Conservation (phyloP, 2,797 vertebrate species). For the Lemur catta region DNA sequence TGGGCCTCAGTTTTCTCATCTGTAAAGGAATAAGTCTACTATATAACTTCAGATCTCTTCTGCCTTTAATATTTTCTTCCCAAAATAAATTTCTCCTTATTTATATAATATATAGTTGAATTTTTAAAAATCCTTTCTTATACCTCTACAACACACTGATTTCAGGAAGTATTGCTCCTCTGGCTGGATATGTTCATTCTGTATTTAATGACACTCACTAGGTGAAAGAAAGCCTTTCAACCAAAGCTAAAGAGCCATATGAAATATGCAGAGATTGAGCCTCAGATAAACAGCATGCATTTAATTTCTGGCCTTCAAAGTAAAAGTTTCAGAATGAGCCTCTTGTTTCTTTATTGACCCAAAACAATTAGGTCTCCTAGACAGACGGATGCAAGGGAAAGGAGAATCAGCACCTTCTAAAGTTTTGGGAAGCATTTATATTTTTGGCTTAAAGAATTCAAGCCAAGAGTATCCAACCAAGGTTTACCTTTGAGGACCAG, state of each 20-base stretch:
- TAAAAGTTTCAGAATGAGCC: constrained; percentile 31
- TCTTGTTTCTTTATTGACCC: constrained; percentile 4
- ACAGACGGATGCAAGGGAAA: background rate
- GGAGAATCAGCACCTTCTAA: background rate
- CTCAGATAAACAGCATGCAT: background rate
- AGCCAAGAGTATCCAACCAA: constrained; percentile 25
- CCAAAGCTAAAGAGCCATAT: background rate
- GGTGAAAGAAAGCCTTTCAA: background rate
- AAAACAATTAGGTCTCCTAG: constrained; percentile 20
- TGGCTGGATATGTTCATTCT: background rate
- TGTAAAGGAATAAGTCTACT: background rate
- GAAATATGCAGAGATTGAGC: background rate
- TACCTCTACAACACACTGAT: constrained; percentile 18
- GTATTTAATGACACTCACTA: background rate
- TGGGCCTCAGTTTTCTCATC: background rate
- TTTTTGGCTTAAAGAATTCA: constrained; percentile 14
- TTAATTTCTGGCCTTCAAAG: constrained; percentile 39
- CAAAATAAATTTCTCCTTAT: background rate
- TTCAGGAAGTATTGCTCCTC: background rate
- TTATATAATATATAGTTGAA: background rate
- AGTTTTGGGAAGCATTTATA: background rate
- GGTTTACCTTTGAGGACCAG: constrained; percentile 18
- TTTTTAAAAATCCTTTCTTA: background rate
- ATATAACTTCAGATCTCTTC: constrained; percentile 16
- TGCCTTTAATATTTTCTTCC: background rate